Base-by-base conservation (phyloP, 92 coral and sea anemone genomes). In the Epizoanthus illoricatus region DNA sequence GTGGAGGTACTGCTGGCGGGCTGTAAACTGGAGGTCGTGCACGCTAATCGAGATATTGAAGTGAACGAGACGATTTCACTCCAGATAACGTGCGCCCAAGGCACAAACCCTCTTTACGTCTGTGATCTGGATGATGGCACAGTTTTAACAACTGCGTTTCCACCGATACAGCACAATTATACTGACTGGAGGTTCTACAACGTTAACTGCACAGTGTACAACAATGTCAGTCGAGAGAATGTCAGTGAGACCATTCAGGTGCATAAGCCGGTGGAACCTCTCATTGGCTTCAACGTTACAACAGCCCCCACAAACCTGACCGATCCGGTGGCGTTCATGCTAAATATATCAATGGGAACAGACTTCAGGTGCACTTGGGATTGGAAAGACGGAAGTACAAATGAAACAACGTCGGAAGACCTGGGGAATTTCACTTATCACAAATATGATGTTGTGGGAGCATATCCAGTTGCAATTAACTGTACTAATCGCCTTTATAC, bases 341-440 rank as follows among this genome's bases (percentile, higher is more conserved):
- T 95, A 64, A 91, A 89, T 39, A 95, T 95, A 63, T 79, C 80
- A 43, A 85, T 82, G 7, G 98, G 98, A 24, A 95, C 91, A 18
- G 98, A 95, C 85, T 95, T 91, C 65, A 74, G 24, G 3, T 95
- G 98, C 81, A 79, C 87, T 11, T 95, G 98, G 98, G 75, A 71
- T 19, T 93, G 87, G 80, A 93, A 81, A 41, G 98, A 91, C 72
- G 92, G 88, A 0, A 54, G 19, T 12, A 36, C 23, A 17, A 62
- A 65, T 18, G 89, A 80, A 71, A 89, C 90, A 28, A 65, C 81
- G 5, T 91, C 57, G 47, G 91, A 69, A 28, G 85, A 93, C 21
- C 85, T 95, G 5, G 98, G 98, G 5, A 79, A 85, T 39, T 65
- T 84, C 19, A 76, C 85, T 5, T 47, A 87, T 65, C 95, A 93